Evolutionary conservation across 2,113 vertebrate species (phyloP), one percentile per base, ranked within the genome.

Genomic region (Ellobius talpinus): DNA sequence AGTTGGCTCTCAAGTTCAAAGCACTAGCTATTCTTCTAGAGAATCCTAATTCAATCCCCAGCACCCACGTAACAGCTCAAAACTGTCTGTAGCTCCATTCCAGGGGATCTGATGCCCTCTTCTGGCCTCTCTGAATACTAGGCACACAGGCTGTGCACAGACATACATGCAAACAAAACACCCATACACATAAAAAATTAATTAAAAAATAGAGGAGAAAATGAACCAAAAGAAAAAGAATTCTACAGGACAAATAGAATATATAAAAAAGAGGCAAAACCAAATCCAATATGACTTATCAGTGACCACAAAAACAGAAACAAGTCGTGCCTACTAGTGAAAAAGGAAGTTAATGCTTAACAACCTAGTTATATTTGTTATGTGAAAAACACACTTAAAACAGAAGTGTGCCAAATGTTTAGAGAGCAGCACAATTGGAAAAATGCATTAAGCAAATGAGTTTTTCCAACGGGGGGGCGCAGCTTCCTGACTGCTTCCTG

Each of bases 331-430:
- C 52, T 74, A 4, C 74, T 33, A 90, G 55, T 70, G 78, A 85
- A 29, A 63, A 87, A 89, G 3, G 42, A 11, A 55, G 36, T 58
- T 89, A 55, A 70, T 66, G 16, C n/a, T 85, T 92, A 87, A 11
- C 74, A 68, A 82, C 24, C 13, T 47, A 85, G 24, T 68, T 47
- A n/a, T 73, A 73, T 61, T 90, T 81, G 94, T 82, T 78, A 87
- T 36, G 73, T 7, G 58, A 87, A 86, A 94, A 92, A 95, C 24
- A 94, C 24, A 84, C 76, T 76, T 90, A 81, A 88, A 76, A 81
- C 12, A 93, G 42, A 73, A 88, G 50, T n/a, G 65, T 1, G 81
- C 6, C 55, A 88, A 76, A 70, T 52, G 8, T 87, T 85, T 85
- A 72, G 70, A 50, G 7, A 78, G 24, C 76, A 47, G 70, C 87